These are phyloP conservation scores for Nomada goodeniana DNA, from an alignment of 2,888 invertebrate genomes.

Conservation along the genomic window DNA sequence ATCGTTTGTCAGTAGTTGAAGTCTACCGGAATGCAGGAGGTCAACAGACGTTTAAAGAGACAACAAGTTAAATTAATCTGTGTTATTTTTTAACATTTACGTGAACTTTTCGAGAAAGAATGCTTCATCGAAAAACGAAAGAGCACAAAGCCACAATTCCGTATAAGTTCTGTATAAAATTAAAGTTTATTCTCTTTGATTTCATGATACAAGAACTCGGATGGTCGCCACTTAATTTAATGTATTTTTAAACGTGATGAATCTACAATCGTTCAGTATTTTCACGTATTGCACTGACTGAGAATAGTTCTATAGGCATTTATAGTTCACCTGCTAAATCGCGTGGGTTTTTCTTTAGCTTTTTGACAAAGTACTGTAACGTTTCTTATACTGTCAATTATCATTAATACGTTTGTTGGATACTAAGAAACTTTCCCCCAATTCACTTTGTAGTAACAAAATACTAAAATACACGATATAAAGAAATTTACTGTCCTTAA, in stretches of 20 bases:
- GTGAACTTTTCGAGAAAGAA: neutral
- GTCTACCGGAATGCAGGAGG: neutral
- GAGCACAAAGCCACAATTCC: neutral
- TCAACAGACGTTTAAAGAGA: neutral
- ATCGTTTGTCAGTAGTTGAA: neutral
- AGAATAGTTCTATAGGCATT: neutral
- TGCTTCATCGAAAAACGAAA: neutral
- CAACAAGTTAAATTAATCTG: too few relatives aligned
- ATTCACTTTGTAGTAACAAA: neutral
- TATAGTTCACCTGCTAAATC: neutral
- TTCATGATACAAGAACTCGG: neutral
- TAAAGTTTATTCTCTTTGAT: neutral
- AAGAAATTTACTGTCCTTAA: too few relatives aligned
- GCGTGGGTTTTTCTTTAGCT: neutral
- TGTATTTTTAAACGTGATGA: neutral
- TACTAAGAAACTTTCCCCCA: neutral
- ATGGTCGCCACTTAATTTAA: neutral
- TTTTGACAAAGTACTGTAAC: slow-evolving; percentile 5
- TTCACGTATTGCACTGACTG: neutral
- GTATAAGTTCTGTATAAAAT: neutral
- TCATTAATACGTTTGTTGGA: neutral
- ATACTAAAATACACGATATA: neutral
- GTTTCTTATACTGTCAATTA: neutral
- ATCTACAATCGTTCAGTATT: neutral
- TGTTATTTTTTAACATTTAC: neutral